Conservation (phyloP, 2,888 invertebrate species). For the Hymenopus coronatus region DNA sequence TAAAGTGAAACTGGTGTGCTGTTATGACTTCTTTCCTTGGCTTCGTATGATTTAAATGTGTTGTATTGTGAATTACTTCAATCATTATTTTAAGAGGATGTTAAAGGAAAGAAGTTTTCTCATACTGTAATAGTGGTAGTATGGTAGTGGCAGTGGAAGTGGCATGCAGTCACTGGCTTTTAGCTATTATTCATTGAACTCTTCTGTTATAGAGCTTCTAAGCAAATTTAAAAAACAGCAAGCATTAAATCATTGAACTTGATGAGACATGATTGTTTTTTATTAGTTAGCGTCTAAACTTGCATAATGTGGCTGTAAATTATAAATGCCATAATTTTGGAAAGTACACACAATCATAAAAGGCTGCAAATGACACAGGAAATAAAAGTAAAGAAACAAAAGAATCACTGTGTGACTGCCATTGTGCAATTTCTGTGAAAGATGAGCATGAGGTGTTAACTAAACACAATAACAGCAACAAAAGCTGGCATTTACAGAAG, state of each 20-base stretch:
- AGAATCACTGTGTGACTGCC: too few species aligned
- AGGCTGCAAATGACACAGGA: too few species aligned
- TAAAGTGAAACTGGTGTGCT: neutral
- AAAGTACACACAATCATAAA: too few species aligned
- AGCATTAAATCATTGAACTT: neutral
- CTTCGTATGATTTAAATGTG: neutral
- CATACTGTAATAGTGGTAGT: neutral
- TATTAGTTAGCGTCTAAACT: too few species aligned
- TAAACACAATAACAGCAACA: too few species aligned
- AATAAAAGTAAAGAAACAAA: too few species aligned
- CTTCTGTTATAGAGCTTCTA: neutral
- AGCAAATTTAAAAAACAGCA: neutral
- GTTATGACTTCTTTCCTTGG: neutral
- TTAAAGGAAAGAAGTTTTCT: neutral
- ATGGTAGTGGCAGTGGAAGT: neutral
- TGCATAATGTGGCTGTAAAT: too few species aligned
- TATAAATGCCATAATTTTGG: too few species aligned
- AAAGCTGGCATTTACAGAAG: too few species aligned
- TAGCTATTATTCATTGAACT: neutral
- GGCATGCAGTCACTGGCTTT: neutral
- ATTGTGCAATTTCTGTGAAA: too few species aligned
- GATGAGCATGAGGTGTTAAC: too few species aligned
- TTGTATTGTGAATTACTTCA: slow-evolving; percentile 29
- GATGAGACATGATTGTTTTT: neutral
- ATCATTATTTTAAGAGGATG: neutral